These are phyloP conservation scores for Danaus plexippus DNA, from an alignment of 1,140 invertebrate genomes.

Conservation along the genomic window DNA sequence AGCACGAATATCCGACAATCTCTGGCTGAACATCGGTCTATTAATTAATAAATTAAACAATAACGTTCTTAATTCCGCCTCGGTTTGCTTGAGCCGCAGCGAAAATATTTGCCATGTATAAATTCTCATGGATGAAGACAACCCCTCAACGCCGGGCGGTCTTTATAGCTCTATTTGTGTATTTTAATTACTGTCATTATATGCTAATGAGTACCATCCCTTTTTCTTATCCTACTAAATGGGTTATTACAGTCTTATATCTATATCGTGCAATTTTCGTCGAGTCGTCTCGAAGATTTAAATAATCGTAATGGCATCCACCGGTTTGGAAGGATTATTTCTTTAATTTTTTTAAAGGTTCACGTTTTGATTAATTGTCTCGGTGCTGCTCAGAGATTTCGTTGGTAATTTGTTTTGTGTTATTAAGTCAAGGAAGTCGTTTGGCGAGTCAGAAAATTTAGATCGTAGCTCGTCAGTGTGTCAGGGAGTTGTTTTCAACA, in stretches of 20 bases:
- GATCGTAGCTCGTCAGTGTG: conserved; percentile 15
- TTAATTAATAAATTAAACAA: conserved; percentile 72
- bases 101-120: conserved; percentile 71
- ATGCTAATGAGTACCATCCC: conserved; percentile 73
- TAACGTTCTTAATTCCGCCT: conserved; percentile 53
- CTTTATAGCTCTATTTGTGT: conserved; percentile 74
- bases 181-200: conserved; percentile 75
- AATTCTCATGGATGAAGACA: conserved; percentile 68
- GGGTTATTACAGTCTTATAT: conserved; percentile 68
- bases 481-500: background rate
- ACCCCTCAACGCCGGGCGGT: conserved; percentile 65
- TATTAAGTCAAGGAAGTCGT: conserved; percentile 69
- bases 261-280: conserved; percentile 53
- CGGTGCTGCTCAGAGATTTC: conserved; percentile 45
- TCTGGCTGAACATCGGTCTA: conserved; percentile 51
- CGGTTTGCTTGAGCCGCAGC: conserved; percentile 50
- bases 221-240: conserved; percentile 72
- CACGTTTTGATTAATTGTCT: conserved; percentile 67
- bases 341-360: conserved; percentile 49
- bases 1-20: conserved; percentile 11
- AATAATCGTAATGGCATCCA: conserved; percentile 61
- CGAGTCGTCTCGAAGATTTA: conserved; percentile 60
- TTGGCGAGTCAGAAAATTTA: conserved; percentile 52
- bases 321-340: conserved; percentile 46
- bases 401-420: conserved; percentile 62